Evolutionary conservation across 2,888 invertebrate genomes (phyloP).

Genomic region (Meloe dianella): DNA sequence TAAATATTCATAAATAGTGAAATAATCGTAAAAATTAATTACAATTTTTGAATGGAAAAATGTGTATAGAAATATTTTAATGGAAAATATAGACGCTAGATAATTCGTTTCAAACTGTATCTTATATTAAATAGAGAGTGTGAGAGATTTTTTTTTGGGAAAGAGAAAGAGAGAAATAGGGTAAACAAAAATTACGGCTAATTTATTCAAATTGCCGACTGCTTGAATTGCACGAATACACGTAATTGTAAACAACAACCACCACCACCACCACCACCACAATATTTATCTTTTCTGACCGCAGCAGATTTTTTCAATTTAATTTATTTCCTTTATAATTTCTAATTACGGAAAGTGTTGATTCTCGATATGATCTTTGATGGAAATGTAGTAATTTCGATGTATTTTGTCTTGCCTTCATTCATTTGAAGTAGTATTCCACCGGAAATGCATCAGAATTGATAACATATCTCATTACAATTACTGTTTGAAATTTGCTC

Average conservation of each 20-base stretch:
- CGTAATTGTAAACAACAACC: not conserved
- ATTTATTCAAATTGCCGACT: conserved; percentile 6
- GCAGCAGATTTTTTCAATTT: conserved; percentile 3
- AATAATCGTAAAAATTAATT: not conserved
- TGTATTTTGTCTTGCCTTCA: not conserved
- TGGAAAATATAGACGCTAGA: not conserved
- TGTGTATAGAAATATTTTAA: not conserved
- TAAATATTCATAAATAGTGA: not conserved
- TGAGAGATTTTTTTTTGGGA: too few species aligned
- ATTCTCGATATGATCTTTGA: not conserved
- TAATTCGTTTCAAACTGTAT: conserved; percentile 3
- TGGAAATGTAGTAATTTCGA: not conserved
- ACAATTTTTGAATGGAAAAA: not conserved
- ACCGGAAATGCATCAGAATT: not conserved
- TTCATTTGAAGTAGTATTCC: not conserved
- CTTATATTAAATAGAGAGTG: not conserved
- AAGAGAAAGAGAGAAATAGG: not conserved
- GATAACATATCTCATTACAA: not conserved
- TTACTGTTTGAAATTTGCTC: not conserved
- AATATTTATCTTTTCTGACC: conserved; percentile 11
- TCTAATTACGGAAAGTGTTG: conserved; percentile 5
- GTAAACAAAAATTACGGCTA: not conserved
- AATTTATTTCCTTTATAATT: conserved; percentile 8
- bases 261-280: too few species aligned
- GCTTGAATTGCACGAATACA: not conserved